Base-by-base conservation (phyloP, 2,797 vertebrate genomes). In the Sebastes oblongus region DNA sequence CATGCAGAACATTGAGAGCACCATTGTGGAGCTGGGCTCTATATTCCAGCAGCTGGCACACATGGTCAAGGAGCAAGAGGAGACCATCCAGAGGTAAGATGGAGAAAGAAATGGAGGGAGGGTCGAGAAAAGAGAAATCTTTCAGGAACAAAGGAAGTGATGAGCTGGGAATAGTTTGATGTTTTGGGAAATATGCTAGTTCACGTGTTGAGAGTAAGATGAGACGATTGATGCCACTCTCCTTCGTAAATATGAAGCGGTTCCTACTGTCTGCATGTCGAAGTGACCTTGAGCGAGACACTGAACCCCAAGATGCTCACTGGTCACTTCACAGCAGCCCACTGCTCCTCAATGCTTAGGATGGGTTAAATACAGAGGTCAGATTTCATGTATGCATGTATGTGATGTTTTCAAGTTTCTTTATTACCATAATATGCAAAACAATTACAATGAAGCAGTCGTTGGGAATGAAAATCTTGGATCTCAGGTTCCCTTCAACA, bases 1-100 rank as follows among this genome's bases (percentile, higher is more conserved):
- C 65, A 97, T 98, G 97, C 98, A 98, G 92, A 98, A 98, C 91
- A 98, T 98, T 0, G 97, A 98, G 86, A 97, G 97, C 82, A 99
- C 98, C 58, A 98, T 99, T 1, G 98, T 99, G 58, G 98, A 99
- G 86, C 93, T 99, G 87, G 97, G 98, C 61, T 98, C 97, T 80
- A 99, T 99, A 91, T 99, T 99, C 88, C 98, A 98, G 88, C 98
- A 99, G 85, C 87, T 98, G 88, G 97, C 97, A 0, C 97, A 98
- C 88, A 98, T 98, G 98, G 97, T 98, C 27, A 98, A 98, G 86
- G 97, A 98, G 78, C 98, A 98, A 82, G 98, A 98, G 79, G 98
- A 98, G 90, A 98, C 97, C 18, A 93, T 98, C 83, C 97, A 98
- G 88, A 97, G 98, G 98, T 98, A 78, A 85, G 86, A 56, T 2